Base-by-base conservation (phyloP, 2,113 vertebrate genomes). In the Gobio gobio region DNA sequence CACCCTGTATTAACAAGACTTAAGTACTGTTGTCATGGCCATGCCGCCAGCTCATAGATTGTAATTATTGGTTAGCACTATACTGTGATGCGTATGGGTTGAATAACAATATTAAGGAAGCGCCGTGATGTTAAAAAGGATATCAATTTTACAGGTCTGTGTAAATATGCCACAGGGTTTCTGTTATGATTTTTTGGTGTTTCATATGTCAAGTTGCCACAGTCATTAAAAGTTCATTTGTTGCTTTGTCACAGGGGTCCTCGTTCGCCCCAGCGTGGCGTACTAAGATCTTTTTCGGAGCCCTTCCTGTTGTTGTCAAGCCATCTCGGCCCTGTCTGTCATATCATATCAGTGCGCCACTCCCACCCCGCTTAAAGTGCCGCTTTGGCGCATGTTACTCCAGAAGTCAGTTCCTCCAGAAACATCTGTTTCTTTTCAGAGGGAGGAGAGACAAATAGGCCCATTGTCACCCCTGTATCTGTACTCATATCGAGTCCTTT, bases 361-460 rank as follows among this genome's bases (percentile, higher is more conserved):
- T 89, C 89, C 86, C 85, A 64, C 86, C 78, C 76, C 49, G 56
- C 82, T 83, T 72, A 80, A 82, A 89, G 74, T 76, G 47, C 47
- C 56, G 79, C 75, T 88, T 87, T 89, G 88, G 86, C 89, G 83
- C 82, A 79, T 78, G 75, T 76, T 83, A 78, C 83, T 89, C 66
- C 83, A 86, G 73, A 54, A 89, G 86, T 89, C 89, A 81, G 86
- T 85, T 86, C 80, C 86, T 68, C 58, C 40, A 61, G 88, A 87
- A 82, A 90, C 88, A 87, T 89, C 89, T 91, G 90, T 83, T 88
- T 90, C 88, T 86, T 89, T 89, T 91, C 86, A 88, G 81, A 75
- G 76, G 70, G 81, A 72, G 89, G 83, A 86, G 82, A 87, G 82
- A 88, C 91, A 90, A 90, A 88, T 89, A 89, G 87, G 84, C 85